Percentiles rank a stretch among this genome's conserved stretches.
Conservation (phyloP, 2,888 invertebrate genomes). For the Cephus pulcher region DNA sequence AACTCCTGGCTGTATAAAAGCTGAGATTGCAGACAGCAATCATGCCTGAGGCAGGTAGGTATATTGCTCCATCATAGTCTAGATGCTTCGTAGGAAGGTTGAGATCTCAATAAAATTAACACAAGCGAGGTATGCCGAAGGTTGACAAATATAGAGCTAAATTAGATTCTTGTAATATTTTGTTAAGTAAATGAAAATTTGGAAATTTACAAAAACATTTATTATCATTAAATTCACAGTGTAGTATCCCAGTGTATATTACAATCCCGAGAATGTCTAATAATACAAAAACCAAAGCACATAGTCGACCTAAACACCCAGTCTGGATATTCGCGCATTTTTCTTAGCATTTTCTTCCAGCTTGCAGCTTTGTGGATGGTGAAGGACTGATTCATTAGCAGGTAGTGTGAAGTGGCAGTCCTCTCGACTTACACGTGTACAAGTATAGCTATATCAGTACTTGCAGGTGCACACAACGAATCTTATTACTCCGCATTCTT, state of each 20-base stretch:
- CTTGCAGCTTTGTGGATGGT: conserved; percentile 8
- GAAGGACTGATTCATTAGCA: conserved; percentile 23
- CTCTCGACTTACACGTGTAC: not conserved
- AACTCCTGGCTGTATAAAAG: conserved; percentile 14
- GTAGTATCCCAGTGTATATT: not conserved
- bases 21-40: conserved; percentile 20
- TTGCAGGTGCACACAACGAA: not conserved
- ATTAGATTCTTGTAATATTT: not conserved
- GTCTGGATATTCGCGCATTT: not conserved
- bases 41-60: conserved; percentile 14
- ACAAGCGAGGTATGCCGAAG: not conserved
- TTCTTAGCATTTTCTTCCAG: not conserved
- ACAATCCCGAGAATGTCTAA: not conserved
- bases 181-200: not conserved
- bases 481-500: not conserved
- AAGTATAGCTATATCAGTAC: not conserved
- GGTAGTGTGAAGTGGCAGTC: conserved; percentile 15
- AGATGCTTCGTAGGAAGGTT: not conserved
- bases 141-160: not conserved
- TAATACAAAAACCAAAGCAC: not conserved
- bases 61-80: not conserved
- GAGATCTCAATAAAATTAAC: not conserved
- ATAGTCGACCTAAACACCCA: not conserved
- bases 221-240: not conserved
- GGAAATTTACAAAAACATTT: not conserved